Conservation (phyloP, 2,113 vertebrate genomes). For the Xiphias gladius region DNA sequence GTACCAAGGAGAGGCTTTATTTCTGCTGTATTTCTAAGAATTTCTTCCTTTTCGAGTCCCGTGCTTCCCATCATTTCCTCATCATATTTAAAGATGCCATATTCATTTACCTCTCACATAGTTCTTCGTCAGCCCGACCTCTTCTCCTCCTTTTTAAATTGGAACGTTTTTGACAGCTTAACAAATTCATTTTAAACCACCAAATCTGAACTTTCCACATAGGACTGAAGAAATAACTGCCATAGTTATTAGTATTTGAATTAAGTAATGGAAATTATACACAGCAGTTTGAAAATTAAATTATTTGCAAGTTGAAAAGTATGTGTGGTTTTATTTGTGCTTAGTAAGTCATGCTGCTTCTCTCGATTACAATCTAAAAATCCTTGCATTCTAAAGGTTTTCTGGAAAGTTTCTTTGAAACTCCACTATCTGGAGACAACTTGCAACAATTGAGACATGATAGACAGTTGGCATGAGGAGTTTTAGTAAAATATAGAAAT, state of each 20-base stretch:
- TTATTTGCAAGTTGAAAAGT: no score
- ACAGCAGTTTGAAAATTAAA: no score
- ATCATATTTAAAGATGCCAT: background rate
- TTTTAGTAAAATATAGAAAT: no score
- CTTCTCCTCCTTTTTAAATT: background rate
- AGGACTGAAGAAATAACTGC: background rate
- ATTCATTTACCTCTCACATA: background rate
- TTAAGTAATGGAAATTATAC: no score
- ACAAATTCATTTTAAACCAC: no score
- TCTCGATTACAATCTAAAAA: background rate
- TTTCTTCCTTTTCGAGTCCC: no score
- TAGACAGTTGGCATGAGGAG: background rate
- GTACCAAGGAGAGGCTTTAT: background rate
- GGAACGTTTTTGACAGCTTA: no score
- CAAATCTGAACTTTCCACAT: no score
- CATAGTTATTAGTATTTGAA: background rate
- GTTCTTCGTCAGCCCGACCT: background rate
- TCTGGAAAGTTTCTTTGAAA: background rate
- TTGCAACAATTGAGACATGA: background rate
- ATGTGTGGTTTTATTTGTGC: background rate
- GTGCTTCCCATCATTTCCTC: slow-evolving; percentile 36
- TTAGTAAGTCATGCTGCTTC: no score
- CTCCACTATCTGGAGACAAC: background rate
- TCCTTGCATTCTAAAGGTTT: background rate
- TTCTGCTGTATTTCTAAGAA: slow-evolving; percentile 57